These are phyloP conservation scores for Tachystola acroxantha DNA, from an alignment of 2,888 invertebrate genomes.

Conservation along the genomic window DNA sequence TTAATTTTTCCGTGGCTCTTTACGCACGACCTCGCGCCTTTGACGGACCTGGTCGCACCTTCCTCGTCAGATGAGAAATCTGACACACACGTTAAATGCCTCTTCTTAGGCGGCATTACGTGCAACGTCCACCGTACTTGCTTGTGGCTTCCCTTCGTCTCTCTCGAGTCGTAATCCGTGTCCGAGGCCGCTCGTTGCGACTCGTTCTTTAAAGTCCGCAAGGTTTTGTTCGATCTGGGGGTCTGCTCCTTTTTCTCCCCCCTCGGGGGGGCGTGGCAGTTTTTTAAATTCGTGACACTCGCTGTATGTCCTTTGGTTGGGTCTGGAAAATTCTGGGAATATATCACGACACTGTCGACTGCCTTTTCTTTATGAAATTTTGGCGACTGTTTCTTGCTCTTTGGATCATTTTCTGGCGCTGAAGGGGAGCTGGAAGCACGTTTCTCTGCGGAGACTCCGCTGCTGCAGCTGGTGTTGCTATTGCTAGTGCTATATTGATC, in stretches of 20 bases:
- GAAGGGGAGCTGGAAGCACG: conserved; percentile 33
- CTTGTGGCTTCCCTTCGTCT: conserved; percentile 45
- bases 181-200: conserved; percentile 61
- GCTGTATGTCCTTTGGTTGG: conserved; percentile 52
- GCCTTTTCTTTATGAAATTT: conserved; percentile 66
- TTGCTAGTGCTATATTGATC: conserved; percentile 80
- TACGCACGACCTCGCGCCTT: conserved; percentile 50
- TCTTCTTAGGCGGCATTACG: conserved; percentile 57
- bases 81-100: conserved; percentile 60
- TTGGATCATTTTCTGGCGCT: conserved; percentile 34
- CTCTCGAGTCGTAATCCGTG: conserved; percentile 60
- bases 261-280: conserved; percentile 75
- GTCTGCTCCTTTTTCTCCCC: conserved; percentile 71
- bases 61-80: conserved; percentile 66
- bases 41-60: conserved; percentile 41
- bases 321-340: conserved; percentile 71
- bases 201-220: conserved; percentile 46
- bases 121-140: conserved; percentile 59
- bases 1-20: conserved; percentile 54
- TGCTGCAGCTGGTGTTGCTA: conserved; percentile 70
- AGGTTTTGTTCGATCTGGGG: conserved; percentile 45
- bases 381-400: conserved; percentile 41
- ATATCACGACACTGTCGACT: conserved; percentile 63
- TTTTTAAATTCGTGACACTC: conserved; percentile 71
- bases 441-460: conserved; percentile 58